These are phyloP conservation scores for Matsumurasca onukii DNA, from an alignment of 1,140 invertebrate species.

Conservation along the genomic window DNA sequence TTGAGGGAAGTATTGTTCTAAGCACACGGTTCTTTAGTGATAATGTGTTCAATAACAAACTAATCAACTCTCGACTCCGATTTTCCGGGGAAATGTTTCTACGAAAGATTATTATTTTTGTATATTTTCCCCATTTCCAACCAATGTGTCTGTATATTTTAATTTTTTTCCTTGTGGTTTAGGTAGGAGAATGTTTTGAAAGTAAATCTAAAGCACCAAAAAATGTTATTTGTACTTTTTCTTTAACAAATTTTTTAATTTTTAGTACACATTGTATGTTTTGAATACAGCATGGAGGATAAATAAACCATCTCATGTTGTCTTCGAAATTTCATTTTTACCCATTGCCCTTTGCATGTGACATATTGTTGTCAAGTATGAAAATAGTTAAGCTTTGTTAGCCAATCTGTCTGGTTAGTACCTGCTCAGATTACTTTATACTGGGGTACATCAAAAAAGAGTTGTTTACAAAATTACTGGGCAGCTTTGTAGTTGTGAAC, in stretches of 20 bases:
- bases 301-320: neutral
- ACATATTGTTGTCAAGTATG: too few species aligned
- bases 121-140: neutral
- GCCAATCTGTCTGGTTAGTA: too few species aligned
- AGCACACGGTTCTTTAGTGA: neutral
- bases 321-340: too few species aligned
- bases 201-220: neutral
- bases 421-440: too few species aligned
- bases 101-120: conserved; percentile 1
- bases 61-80: neutral
- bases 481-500: too few species aligned
- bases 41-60: neutral
- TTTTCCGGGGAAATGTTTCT: neutral
- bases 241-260: neutral
- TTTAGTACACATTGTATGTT: neutral
- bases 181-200: neutral
- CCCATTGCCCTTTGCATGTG: too few species aligned
- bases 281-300: neutral
- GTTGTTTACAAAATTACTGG: too few species aligned
- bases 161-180: neutral
- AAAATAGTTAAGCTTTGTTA: too few species aligned
- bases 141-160: neutral
- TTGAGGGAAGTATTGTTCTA: too few species aligned
- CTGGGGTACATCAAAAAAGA: too few species aligned
- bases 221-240: neutral